A percentile compares a stretch with the other conserved stretches of the same genome.
These are phyloP conservation scores for Psophia crepitans DNA, from an alignment of 2,113 vertebrate species.

Conservation along the genomic window DNA sequence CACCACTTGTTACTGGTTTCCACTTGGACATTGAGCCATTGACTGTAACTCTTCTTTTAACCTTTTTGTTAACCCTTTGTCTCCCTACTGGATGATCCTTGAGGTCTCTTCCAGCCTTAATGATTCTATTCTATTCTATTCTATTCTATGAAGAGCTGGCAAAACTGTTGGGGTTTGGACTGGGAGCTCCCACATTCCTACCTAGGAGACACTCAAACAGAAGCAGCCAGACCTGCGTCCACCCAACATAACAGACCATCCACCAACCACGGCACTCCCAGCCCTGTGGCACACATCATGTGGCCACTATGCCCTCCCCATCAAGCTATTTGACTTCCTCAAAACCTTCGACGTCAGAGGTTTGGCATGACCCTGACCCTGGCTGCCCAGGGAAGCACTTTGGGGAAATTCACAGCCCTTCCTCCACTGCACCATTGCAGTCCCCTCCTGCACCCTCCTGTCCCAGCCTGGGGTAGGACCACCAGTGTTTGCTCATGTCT, in stretches of 20 bases:
- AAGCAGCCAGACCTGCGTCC: neutral
- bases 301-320: neutral
- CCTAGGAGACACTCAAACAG: neutral
- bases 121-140: too few species aligned
- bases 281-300: neutral
- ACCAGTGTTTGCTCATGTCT: neutral
- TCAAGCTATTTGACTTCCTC: too few species aligned
- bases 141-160: neutral
- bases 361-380: neutral
- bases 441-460: too few species aligned
- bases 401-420: neutral
- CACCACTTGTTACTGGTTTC: neutral
- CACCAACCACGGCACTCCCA: neutral
- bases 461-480: neutral
- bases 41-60: neutral
- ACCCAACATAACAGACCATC: fast-evolving
- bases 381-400: neutral
- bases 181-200: neutral
- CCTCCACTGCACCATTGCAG: neutral
- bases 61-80: neutral
- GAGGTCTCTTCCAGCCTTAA: too few species aligned
- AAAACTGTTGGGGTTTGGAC: neutral
- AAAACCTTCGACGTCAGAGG: neutral
- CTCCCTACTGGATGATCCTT: too few species aligned
- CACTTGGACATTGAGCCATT: neutral